phyloP scores from a whole-genome alignment of 1,140 invertebrate species.

The Oedothorax gibbosus region DNA sequence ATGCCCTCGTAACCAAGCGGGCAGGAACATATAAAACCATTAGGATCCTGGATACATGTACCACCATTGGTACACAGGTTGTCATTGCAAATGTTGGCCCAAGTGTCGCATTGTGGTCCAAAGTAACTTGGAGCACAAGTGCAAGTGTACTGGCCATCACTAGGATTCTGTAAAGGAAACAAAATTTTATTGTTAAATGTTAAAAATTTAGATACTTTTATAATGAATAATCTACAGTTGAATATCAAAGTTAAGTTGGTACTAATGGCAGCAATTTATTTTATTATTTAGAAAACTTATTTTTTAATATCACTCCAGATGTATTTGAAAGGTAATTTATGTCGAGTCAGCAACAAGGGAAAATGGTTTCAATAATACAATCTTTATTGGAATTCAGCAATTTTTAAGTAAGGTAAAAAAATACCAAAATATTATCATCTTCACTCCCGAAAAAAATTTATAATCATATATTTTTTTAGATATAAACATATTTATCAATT shows the following conservation, averaged over 20 bases:
- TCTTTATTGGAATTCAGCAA: no score
- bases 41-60: constrained; percentile 72
- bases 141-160: constrained; percentile 72
- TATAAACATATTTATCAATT: no score
- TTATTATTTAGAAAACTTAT: no score
- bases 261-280: neutral
- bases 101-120: constrained; percentile 82
- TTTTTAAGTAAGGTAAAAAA: no score
- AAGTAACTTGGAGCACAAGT: constrained; percentile 82
- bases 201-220: no score
- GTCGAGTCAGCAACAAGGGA: no score
- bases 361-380: no score
- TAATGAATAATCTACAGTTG: neutral
- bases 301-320: no score
- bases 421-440: no score
- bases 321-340: no score
- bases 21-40: constrained; percentile 54
- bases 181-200: neutral
- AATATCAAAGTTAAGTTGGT: neutral
- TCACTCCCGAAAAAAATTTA: no score
- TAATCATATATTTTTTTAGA: no score
- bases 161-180: constrained; percentile 59
- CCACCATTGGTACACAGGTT: constrained; percentile 85
- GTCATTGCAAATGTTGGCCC: constrained; percentile 80
- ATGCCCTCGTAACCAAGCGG: constrained; percentile 54